Evolutionary conservation across 2,888 invertebrate genomes (phyloP).

Genomic region (Drosophila imparisetae): DNA sequence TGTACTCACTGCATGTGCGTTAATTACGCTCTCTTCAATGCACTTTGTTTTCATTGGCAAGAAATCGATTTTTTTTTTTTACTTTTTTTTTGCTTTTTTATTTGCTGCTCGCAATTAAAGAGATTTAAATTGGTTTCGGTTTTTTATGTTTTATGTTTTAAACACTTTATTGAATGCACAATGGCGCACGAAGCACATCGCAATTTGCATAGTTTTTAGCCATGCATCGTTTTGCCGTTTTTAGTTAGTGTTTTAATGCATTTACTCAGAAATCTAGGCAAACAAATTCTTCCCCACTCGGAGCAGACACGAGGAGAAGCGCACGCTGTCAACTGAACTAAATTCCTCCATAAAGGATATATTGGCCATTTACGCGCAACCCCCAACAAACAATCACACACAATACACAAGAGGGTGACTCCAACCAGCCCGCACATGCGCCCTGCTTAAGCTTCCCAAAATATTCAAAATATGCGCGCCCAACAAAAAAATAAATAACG

Average conservation of each 20-base stretch:
- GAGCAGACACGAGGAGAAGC: conserved; percentile 64
- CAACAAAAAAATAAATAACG: neutral
- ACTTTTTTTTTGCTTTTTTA: conserved; percentile 45
- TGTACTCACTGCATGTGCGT: neutral
- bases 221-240: conserved; percentile 15
- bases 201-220: conserved; percentile 18
- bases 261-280: conserved; percentile 17
- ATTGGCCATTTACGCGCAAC: conserved; percentile 49
- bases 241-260: conserved; percentile 18
- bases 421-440: conserved; percentile 51
- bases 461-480: conserved; percentile 44
- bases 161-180: conserved; percentile 27
- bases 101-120: conserved; percentile 45
- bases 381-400: conserved; percentile 23
- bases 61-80: conserved; percentile 73
- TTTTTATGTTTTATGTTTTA: conserved; percentile 10
- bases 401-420: conserved; percentile 44
- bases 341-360: conserved; percentile 69
- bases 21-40: conserved; percentile 39
- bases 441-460: conserved; percentile 8
- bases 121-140: conserved; percentile 21
- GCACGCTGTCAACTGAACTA: conserved; percentile 77
- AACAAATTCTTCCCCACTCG: conserved; percentile 43
- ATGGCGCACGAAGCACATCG: conserved; percentile 2
- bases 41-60: conserved; percentile 75